Evolutionary conservation across 2,797 vertebrate species (phyloP).

Genomic region (Poeciliopsis turneri): DNA sequence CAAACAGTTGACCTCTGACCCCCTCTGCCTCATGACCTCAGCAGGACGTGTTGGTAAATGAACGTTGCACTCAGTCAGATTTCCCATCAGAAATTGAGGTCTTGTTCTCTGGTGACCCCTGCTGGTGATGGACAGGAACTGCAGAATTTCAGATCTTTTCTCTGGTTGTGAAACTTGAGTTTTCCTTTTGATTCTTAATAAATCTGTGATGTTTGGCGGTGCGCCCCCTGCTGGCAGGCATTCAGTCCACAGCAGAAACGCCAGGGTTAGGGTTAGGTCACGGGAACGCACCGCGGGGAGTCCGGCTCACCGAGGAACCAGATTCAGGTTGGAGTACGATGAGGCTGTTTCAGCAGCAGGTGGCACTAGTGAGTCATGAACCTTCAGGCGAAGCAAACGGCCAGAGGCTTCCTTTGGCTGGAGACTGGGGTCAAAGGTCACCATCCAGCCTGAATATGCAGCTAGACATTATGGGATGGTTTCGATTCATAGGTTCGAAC

Average conservation of each 20-base stretch:
- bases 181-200: too few relatives aligned
- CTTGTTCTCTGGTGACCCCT: not conserved
- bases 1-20: not conserved
- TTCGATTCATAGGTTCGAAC: not conserved
- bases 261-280: too few relatives aligned
- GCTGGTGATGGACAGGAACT: not conserved
- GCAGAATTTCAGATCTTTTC: not conserved
- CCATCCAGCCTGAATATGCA: not conserved
- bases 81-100: not conserved
- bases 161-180: too few relatives aligned
- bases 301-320: too few relatives aligned
- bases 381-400: too few relatives aligned
- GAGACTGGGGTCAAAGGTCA: not conserved
- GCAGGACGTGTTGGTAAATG: not conserved
- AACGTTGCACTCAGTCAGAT: not conserved
- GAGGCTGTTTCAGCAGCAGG: too few relatives aligned
- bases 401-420: too few relatives aligned
- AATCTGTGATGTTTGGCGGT: too few relatives aligned
- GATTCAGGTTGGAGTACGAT: too few relatives aligned
- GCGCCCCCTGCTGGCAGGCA: not conserved
- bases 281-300: too few relatives aligned
- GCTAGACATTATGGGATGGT: not conserved
- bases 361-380: too few relatives aligned
- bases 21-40: not conserved
- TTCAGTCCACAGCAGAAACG: not conserved